Conservation (phyloP, 1,140 invertebrate genomes). For the Calephelis virginiensis region DNA sequence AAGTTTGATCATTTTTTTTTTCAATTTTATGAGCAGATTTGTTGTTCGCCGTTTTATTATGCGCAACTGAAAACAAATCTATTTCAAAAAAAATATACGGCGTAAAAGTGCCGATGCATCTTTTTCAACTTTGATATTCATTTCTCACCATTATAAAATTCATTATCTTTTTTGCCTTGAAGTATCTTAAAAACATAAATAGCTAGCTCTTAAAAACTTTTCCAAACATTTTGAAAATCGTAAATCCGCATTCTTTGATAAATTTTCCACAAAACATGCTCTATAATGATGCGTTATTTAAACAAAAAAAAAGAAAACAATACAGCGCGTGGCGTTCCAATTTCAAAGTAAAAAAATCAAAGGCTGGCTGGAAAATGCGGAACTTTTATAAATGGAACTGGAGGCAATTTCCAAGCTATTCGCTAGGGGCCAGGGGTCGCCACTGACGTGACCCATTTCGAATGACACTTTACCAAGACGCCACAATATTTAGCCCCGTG, state of each 20-base stretch:
- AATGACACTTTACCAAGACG: slow-evolving; percentile 13
- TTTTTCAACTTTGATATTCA: too few species aligned
- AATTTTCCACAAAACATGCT: not conserved
- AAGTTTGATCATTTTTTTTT: too few species aligned
- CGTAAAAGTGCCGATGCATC: too few species aligned
- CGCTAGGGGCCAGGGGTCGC: slow-evolving; percentile 13
- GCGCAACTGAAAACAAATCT: too few species aligned
- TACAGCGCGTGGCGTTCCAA: slow-evolving; percentile 5
- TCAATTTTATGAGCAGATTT: not conserved
- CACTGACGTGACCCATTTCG: slow-evolving; percentile 14
- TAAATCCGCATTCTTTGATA: not conserved
- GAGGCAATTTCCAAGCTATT: slow-evolving; percentile 17
- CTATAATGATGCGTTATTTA: slow-evolving; percentile 6
- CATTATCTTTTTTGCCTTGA: too few species aligned
- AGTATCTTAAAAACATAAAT: too few species aligned
- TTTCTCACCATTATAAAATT: too few species aligned
- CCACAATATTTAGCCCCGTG: slow-evolving; percentile 20
- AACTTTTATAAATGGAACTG: slow-evolving; percentile 18
- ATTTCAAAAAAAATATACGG: too few species aligned
- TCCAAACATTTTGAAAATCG: not conserved
- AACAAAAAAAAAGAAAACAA: slow-evolving; percentile 12
- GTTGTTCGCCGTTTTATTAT: not conserved
- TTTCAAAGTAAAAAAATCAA: slow-evolving; percentile 15
- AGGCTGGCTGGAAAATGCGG: slow-evolving; percentile 12
- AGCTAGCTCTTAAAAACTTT: too few species aligned